Conservation (phyloP, 2,113 vertebrate species). For the Tauraco erythrolophus region DNA sequence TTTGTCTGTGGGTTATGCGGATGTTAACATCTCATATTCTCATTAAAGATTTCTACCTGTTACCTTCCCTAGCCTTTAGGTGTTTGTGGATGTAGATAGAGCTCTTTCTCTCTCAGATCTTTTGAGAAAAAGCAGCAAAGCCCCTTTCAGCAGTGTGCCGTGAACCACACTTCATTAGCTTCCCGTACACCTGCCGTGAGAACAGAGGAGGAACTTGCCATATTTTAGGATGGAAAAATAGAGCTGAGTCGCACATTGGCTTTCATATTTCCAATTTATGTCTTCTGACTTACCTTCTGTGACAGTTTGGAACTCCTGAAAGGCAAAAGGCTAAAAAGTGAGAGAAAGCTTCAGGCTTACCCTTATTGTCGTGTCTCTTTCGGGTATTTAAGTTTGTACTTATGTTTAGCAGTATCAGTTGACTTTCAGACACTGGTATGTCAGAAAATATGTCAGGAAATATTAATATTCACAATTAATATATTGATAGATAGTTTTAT, state of each 20-base stretch:
- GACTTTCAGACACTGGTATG: constrained; percentile 40
- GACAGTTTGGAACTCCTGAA: constrained; percentile 51
- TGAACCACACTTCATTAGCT: not conserved
- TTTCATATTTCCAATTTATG: constrained; percentile 43
- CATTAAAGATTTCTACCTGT: not conserved
- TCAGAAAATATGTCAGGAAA: constrained; percentile 35
- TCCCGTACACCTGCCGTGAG: not conserved
- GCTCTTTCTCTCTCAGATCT: not conserved
- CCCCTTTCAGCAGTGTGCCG: not conserved
- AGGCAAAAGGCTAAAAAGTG: constrained; percentile 41
- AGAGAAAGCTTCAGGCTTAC: constrained; percentile 1
- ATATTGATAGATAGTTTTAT: constrained; percentile 22
- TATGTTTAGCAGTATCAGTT: not conserved
- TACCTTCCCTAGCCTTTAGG: not conserved
- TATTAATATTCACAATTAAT: constrained; percentile 64
- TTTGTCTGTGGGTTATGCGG: not conserved
- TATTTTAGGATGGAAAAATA: constrained; percentile 22
- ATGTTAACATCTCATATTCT: not conserved
- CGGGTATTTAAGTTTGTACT: constrained; percentile 5
- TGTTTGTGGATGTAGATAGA: not conserved
- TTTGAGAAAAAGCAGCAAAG: not conserved
- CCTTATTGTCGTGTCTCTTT: not conserved
- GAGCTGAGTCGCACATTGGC: constrained; percentile 35
- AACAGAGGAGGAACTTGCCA: constrained; percentile 27
- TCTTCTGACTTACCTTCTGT: constrained; percentile 45